Base-by-base conservation (phyloP, 2,113 vertebrate species). In the Seriola quinqueradiata region DNA sequence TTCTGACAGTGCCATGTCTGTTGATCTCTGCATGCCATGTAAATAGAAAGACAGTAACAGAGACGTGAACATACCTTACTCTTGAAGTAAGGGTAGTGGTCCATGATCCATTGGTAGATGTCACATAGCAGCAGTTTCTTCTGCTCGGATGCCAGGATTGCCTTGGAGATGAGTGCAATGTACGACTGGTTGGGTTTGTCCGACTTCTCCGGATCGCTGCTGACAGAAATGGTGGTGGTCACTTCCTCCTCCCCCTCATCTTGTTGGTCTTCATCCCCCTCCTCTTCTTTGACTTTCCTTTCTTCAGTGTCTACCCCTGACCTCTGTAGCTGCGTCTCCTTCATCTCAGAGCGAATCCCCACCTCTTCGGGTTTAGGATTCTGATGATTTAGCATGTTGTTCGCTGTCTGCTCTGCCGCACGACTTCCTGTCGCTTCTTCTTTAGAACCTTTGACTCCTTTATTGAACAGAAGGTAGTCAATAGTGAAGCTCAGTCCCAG, bases 51-150 rank as follows among this genome's bases (percentile, higher is more conserved):
- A 73, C 25, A 5, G n/a, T 2, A 28, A 21, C 16, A 25, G 2
- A 44, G 8, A 38, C 3, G 7, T 32, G 59, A 60, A 74, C 83
- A 3, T 89, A 97, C 96, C 96, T 96, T 96, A 77, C 96, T 96
- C 92, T 96, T 96, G 92, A 97, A 97, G 92, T 96, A 96, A 2
- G 96, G 96, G 75, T 95, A 96, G 50, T 95, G 92, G 80, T 97
- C 95, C 96, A 96, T 97, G 92, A 96, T 96, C 96, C 96, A 97
- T 85, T 96, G 96, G 89, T 97, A 97, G 92, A 97, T 97, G 72
- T 97, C 96, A 8, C 95, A 96, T 4, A 97, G 92, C 84, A 96
- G 86, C 63, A 97, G 94, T 85, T 96, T 97, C 92, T 97, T 96
- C 72, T 95, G 94, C 0, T 93, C 91, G 0, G 96, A 96, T 0